Evolutionary conservation across 2,113 vertebrate genomes (phyloP).

Genomic region (Rhadina sibilatrix): DNA sequence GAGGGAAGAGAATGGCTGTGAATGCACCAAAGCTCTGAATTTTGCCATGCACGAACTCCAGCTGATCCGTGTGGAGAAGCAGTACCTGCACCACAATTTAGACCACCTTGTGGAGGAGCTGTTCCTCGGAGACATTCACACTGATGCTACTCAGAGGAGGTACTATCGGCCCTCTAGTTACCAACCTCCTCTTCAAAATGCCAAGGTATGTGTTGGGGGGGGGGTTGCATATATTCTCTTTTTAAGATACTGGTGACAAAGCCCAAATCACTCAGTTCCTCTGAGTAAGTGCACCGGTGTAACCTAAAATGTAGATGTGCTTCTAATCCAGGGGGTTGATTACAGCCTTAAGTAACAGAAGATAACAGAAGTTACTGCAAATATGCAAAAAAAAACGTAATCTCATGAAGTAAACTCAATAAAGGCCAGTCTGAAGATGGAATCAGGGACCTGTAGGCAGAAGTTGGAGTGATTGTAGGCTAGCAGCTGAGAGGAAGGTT

Average conservation of each 20-base stretch:
- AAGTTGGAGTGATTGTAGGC: neutral
- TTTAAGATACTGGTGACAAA: neutral
- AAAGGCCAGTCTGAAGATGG: neutral
- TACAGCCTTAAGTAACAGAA: neutral
- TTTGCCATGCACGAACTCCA: constrained; percentile 97
- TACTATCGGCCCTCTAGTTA: constrained; percentile 94
- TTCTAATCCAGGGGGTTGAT: neutral
- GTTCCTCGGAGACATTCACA: constrained; percentile 93
- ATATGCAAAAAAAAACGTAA: neutral
- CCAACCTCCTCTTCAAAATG: constrained; percentile 90
- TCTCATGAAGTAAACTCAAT: neutral
- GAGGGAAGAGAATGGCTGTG: constrained; percentile 82
- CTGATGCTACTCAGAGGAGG: constrained; percentile 85
- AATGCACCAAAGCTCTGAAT: constrained; percentile 87
- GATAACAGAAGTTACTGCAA: neutral
- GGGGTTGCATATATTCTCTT: neutral
- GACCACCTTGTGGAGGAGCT: constrained; percentile 94
- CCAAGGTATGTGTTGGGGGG: constrained; percentile 77
- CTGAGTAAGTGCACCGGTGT: neutral
- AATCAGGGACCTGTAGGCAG: neutral
- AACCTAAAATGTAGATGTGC: neutral
- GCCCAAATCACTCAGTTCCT: neutral
- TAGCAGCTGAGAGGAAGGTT: neutral
- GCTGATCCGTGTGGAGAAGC: constrained; percentile 92
- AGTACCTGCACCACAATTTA: constrained; percentile 87